phyloP scores from a whole-genome alignment of 2,888 invertebrate species.

The Cataglyphis albicans region DNA sequence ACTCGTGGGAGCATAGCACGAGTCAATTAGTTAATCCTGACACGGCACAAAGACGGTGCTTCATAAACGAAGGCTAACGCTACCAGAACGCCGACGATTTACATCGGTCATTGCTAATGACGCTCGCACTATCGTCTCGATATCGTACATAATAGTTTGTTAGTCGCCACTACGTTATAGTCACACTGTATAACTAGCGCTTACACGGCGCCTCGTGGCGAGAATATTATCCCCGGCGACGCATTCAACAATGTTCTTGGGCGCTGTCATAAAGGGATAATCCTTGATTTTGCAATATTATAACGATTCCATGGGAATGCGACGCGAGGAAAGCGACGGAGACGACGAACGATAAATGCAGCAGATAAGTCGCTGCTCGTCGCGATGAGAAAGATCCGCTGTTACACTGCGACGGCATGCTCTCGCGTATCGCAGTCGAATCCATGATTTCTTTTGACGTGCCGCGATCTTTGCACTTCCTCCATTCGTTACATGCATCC shows the following conservation, averaged over 20 bases:
- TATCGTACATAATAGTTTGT: conserved; percentile 57
- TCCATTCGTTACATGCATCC: background rate
- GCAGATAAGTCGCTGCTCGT: background rate
- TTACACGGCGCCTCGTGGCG: conserved; percentile 32
- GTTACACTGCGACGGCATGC: background rate
- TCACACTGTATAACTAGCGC: conserved; percentile 43
- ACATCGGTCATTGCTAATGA: conserved; percentile 66
- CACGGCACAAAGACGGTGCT: conserved; percentile 62
- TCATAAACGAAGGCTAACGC: conserved; percentile 64
- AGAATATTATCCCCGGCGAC: conserved; percentile 19
- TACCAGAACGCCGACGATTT: conserved; percentile 51
- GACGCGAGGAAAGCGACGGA: background rate
- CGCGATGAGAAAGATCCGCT: background rate
- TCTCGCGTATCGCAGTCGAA: conserved; percentile 21
- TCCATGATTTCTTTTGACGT: conserved; percentile 6
- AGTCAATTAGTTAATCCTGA: conserved; percentile 72
- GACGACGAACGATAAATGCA: background rate
- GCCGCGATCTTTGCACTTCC: conserved; percentile 9
- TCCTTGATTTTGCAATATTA: conserved; percentile 27
- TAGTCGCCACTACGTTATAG: conserved; percentile 53
- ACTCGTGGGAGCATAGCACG: conserved; percentile 70
- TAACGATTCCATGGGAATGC: conserved; percentile 15
- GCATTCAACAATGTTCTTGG: conserved; percentile 29
- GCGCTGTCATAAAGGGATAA: conserved; percentile 22
- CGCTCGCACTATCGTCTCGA: conserved; percentile 64